These are phyloP conservation scores for Oscheius sp. DNA, from an alignment of 2,888 invertebrate genomes.

Conservation along the genomic window DNA sequence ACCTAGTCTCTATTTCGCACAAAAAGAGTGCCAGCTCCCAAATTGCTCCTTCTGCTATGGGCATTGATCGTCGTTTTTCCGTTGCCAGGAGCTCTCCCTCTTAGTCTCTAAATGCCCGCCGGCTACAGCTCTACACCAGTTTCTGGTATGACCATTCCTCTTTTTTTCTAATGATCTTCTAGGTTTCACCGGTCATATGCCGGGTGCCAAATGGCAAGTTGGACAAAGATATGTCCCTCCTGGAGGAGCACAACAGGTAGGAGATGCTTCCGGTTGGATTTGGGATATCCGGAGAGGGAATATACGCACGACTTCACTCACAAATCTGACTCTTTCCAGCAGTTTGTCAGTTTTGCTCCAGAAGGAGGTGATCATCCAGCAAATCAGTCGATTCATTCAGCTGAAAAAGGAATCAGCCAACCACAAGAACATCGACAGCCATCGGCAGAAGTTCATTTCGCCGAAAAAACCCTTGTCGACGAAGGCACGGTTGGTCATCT, in stretches of 20 bases:
- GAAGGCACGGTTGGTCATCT: conserved; percentile 22
- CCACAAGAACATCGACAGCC: not conserved
- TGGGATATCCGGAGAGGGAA: too few relatives aligned
- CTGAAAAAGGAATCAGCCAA: too few relatives aligned
- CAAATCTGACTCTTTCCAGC: not conserved
- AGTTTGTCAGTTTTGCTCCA: not conserved
- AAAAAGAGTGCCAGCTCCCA: not conserved
- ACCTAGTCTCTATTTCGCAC: conserved; percentile 1
- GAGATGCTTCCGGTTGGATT: too few relatives aligned
- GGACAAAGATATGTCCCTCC: conserved; percentile 47
- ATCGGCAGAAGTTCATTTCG: conserved; percentile 11
- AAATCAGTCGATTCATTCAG: too few relatives aligned
- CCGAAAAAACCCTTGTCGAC: conserved; percentile 1
- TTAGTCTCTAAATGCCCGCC: conserved; percentile 14
- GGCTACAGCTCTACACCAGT: conserved; percentile 16
- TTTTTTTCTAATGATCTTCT: not conserved
- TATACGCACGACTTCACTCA: too few relatives aligned
- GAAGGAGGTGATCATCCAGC: too few relatives aligned
- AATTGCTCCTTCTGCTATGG: not conserved
- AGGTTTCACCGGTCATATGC: conserved; percentile 58
- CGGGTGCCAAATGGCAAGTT: conserved; percentile 56
- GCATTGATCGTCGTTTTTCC: conserved; percentile 21
- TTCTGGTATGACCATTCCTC: not conserved
- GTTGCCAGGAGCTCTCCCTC: conserved; percentile 22
- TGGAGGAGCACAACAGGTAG: not conserved